Conservation (phyloP, 2,113 vertebrate species). For the Tor tambroides region DNA sequence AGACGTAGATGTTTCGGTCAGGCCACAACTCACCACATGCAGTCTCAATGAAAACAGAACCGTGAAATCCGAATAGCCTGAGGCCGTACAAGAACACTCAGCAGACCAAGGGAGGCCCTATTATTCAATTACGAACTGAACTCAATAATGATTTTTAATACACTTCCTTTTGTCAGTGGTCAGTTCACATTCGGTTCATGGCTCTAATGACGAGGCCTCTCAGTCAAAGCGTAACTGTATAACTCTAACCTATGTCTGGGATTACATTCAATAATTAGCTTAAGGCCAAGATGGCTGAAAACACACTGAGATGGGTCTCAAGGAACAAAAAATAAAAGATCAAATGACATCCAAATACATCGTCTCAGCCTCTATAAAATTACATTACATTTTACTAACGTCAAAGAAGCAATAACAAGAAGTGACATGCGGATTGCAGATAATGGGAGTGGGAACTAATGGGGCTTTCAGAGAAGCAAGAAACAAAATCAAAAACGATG, state of each 20-base stretch:
- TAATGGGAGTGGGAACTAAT: constrained; percentile 20
- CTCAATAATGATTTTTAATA: constrained; percentile 71
- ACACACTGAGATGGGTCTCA: background rate
- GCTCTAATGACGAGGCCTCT: constrained; percentile 62
- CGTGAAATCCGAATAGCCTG: background rate
- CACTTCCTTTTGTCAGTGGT: constrained; percentile 54
- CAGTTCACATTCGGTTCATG: constrained; percentile 68
- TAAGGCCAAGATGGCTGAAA: constrained; percentile 15
- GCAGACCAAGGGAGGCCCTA: constrained; percentile 19
- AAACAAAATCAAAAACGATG: background rate
- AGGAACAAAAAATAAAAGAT: constrained; percentile 9
- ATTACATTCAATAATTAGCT: constrained; percentile 57
- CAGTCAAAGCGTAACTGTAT: constrained; percentile 40
- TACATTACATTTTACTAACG: constrained; percentile 48
- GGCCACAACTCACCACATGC: background rate
- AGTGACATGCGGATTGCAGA: constrained; percentile 38
- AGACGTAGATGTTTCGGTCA: constrained; percentile 48
- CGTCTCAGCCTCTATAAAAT: constrained; percentile 11
- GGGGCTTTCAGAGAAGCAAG: background rate
- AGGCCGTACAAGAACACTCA: background rate
- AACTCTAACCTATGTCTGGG: constrained; percentile 38
- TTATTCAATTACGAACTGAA: constrained; percentile 64
- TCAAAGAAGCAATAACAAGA: constrained; percentile 38
- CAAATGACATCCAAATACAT: constrained; percentile 35
- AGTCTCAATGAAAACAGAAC: constrained; percentile 4